Evolutionary conservation across 2,113 vertebrate species (phyloP), one percentile per base, ranked within the genome.

Genomic region (Chroicocephalus ridibundus): DNA sequence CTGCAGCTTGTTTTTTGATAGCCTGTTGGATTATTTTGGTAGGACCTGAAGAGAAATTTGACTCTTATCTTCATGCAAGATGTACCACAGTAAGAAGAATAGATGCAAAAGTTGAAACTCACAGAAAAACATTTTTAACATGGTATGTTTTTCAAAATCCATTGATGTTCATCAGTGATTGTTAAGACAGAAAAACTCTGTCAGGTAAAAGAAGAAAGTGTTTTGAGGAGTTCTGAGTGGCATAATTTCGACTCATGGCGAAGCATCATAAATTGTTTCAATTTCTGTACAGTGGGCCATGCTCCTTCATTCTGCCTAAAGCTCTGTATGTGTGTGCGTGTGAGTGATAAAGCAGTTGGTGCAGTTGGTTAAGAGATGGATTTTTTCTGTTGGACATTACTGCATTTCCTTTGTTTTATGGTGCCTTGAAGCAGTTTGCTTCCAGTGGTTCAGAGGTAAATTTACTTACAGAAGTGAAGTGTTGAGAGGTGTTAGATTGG

Each of bases 221-320:
- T 71, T 84, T 58, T 54, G 75, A 10, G 88, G 71, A 88, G 68
- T 86, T 86, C 58, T 69, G 75, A 72, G 72, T 87, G 83, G 64
- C 71, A 64, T 82, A 42, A 44, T 94, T 94, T 86, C 36, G 13
- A 86, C 90, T 94, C 27, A 77, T 81, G 69, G 46, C 51, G 79
- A 69, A 79, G 14, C 32, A 69, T 86, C 68, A 86, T 71, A 75
- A 88, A 31, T 91, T 40, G 65, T 94, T 97, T 92, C 83, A 91
- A 15, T 69, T 81, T 49, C 20, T 71, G 27, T 29, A 60, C n/a
- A 42, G 5, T 4, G 8, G 19, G 10, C 22, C 31, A 40, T 36
- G 18, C 8, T 46, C 17, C 26, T 42, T 71, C 31, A 29, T 64
- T 44, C 27, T 55, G 29, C 49, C 38, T 83, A 26, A 90, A 49